These are phyloP conservation scores for Merluccius polli DNA, from an alignment of 2,797 vertebrate species.

Conservation along the genomic window DNA sequence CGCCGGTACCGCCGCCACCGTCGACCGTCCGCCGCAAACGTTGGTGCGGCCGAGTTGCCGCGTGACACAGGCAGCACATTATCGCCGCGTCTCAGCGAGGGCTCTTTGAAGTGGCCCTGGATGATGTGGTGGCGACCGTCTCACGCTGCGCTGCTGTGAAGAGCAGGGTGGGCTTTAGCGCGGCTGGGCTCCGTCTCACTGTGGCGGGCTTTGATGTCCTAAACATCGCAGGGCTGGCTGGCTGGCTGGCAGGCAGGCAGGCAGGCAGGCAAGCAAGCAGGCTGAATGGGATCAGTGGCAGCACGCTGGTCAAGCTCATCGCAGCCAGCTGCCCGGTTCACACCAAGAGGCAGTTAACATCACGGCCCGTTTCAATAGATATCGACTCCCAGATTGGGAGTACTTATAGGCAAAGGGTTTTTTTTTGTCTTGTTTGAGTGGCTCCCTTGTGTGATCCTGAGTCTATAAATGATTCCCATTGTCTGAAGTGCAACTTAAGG, in stretches of 20 bases:
- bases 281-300: conserved; percentile 65
- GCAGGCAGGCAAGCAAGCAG: conserved; percentile 33
- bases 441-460: conserved; percentile 51
- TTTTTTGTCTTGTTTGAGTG: conserved; percentile 59
- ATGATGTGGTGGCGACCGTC: conserved; percentile 49
- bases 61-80: conserved; percentile 46
- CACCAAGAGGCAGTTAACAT: conserved; percentile 54
- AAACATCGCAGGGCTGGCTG: conserved; percentile 63
- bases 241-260: conserved; percentile 38
- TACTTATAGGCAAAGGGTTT: conserved; percentile 51
- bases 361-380: conserved; percentile 65
- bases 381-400: conserved; percentile 64
- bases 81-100: conserved; percentile 61
- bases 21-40: conserved; percentile 29
- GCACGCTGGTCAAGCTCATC: conserved; percentile 62
- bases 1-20: conserved; percentile 2
- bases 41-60: conserved; percentile 27
- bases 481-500: conserved; percentile 37
- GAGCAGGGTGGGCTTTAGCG: conserved; percentile 53
- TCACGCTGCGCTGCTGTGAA: conserved; percentile 50
- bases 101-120: conserved; percentile 65
- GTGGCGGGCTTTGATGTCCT: conserved; percentile 68
- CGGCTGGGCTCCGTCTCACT: conserved; percentile 59
- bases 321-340: conserved; percentile 62
- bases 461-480: conserved; percentile 54